A percentile compares a stretch with the other conserved stretches of the same genome.
Evolutionary conservation across 2,888 invertebrate species (phyloP).

Genomic region (Tetranychus truncatus): DNA sequence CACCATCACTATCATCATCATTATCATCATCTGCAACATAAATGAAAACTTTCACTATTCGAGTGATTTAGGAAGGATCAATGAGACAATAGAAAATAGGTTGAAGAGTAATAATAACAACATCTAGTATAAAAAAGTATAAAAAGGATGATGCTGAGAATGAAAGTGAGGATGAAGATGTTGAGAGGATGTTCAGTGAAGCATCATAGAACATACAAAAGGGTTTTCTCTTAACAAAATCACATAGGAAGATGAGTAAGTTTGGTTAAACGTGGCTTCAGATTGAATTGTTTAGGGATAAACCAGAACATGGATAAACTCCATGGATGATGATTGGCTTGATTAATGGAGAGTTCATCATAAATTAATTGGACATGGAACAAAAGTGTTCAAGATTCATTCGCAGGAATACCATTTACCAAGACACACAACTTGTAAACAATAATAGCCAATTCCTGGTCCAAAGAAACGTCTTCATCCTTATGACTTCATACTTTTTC

Average conservation of each 20-base stretch:
- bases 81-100: background rate
- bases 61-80: background rate
- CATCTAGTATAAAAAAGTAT: background rate
- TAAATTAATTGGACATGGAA: background rate
- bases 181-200: background rate
- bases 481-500: too few relatives aligned
- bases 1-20: background rate
- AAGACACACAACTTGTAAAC: too few relatives aligned
- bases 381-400: too few relatives aligned
- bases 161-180: background rate
- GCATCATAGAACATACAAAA: background rate
- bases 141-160: background rate
- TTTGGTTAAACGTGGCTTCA: background rate
- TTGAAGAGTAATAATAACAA: background rate
- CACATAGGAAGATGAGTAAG: background rate
- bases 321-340: background rate
- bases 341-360: background rate
- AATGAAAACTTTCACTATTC: background rate
- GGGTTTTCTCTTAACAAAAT: background rate
- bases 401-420: too few relatives aligned
- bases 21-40: background rate
- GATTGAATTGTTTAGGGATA: background rate
- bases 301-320: background rate
- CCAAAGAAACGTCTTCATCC: too few relatives aligned
- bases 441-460: too few relatives aligned